These are phyloP conservation scores for Bubo scandiacus DNA, from an alignment of 2,113 vertebrate genomes.

Conservation along the genomic window DNA sequence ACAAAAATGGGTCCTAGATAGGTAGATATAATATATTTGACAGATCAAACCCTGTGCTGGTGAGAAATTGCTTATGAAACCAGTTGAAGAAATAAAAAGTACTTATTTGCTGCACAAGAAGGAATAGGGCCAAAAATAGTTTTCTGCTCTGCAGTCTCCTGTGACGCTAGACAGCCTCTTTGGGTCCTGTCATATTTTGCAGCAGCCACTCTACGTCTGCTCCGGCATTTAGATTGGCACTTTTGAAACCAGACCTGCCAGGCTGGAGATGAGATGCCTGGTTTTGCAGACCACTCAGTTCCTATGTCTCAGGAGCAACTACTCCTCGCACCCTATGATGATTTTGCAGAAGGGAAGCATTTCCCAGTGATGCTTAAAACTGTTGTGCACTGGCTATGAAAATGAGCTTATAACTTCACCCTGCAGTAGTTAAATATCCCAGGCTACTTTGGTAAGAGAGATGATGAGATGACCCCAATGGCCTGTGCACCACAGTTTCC, in stretches of 20 bases:
- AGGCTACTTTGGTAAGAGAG: neutral
- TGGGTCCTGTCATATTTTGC: neutral
- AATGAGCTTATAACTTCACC: neutral
- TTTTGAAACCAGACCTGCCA: neutral
- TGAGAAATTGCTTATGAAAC: constrained; percentile 8
- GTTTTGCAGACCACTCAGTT: neutral
- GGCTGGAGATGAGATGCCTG: neutral
- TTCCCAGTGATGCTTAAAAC: neutral
- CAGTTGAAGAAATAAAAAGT: neutral
- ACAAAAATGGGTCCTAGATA: neutral
- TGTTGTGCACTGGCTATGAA: neutral
- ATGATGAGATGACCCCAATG: neutral
- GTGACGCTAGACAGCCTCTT: neutral
- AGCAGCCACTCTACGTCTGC: neutral
- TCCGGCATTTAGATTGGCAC: neutral
- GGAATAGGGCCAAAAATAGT: neutral
- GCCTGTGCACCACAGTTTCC: neutral
- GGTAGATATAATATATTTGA: neutral
- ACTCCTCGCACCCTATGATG: neutral
- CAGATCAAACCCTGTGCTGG: neutral
- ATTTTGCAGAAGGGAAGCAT: neutral
- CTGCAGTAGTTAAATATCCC: neutral
- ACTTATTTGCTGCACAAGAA: neutral
- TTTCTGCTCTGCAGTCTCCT: neutral
- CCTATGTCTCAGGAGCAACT: neutral